phyloP scores from a whole-genome alignment of 2,113 vertebrate genomes.

The Dolichotis patagonum region DNA sequence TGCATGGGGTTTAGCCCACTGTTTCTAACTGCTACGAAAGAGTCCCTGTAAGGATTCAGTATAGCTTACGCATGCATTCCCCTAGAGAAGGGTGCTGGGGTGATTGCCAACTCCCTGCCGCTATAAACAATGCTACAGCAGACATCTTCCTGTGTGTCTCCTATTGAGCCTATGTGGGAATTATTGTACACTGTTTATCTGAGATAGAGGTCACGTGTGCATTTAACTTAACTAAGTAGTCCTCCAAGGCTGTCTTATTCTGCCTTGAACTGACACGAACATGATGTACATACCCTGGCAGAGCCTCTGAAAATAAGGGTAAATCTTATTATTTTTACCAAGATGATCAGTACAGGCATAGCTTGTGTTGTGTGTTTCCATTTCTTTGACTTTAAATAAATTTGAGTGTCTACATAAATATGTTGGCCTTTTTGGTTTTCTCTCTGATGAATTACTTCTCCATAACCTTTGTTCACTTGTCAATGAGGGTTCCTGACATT shows the following conservation, averaged over 20 bases:
- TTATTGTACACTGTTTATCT: not conserved
- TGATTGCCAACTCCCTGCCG: not conserved
- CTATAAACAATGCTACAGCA: not conserved
- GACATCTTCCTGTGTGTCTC: not conserved
- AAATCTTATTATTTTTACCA: conserved; percentile 20
- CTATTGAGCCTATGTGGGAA: not conserved
- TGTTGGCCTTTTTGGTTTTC: not conserved
- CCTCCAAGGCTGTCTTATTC: not conserved
- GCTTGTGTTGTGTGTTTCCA: not conserved
- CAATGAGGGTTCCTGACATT: not conserved
- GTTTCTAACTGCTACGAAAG: not conserved
- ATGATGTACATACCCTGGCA: not conserved
- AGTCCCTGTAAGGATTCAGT: not conserved
- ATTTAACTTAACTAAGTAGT: not conserved
- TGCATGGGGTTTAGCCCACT: not conserved
- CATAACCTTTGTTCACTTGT: not conserved
- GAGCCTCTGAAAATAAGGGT: not conserved
- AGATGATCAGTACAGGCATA: not conserved
- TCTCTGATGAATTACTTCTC: not conserved
- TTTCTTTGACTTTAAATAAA: not conserved
- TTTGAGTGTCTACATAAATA: not conserved
- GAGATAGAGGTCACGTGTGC: not conserved
- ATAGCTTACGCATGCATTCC: not conserved
- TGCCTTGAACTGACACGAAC: not conserved
- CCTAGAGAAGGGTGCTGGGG: not conserved